Evolutionary conservation across 2,888 invertebrate species (phyloP), one percentile per base, ranked within the genome.

Genomic region (Xanthorhoe designata): DNA sequence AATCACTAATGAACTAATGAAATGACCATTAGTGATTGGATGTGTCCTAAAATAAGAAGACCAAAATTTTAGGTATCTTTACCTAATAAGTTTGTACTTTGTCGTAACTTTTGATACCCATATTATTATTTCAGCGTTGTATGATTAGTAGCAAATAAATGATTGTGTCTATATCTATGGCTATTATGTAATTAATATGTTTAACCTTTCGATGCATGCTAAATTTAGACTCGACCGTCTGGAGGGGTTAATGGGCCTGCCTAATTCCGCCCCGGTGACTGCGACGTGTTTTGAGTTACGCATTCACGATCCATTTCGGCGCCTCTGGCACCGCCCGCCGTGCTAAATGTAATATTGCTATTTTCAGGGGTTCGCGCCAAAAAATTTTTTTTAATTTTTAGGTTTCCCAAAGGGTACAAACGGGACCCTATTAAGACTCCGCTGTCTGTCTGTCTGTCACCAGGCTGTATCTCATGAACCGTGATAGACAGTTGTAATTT

Each of bases 251-350:
- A 63, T 63, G 51, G 32, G 45, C 51, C 51, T 56, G 50, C 50
- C 51, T n/a, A 19, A 19, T 63, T 55, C 15, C 42, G 38, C 35
- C 18, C 13, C 50, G 35, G 35, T 38, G 51, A 59, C 51, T 51
- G 58, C 50, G 50, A 59, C 58, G 50, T 59, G 19, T 51, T 59
- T 51, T 59, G 58, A 59, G 50, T 38, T 59, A 58, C 58, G 50
- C 10, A 58, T 49, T 35, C 50, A 58, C 47, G 57, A 29, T 49
- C 49, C 57, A 32, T 35, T 57, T 56, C 45, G 47, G 29, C 29
- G 47, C 15, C 15, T 56, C 45, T 55, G n/a, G n/a, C 42, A n/a
- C 7, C 13, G 2, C 2, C 42, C n/a, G 13, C 8, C 29, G 47
- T 13, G 42, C 24, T 24, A 56, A 56, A 45, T 56, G 17, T 15